Percentiles rank a stretch among this genome's conserved stretches.
Conservation (phyloP, 1,140 invertebrate species). For the Stratiolaelaps scimitus region DNA sequence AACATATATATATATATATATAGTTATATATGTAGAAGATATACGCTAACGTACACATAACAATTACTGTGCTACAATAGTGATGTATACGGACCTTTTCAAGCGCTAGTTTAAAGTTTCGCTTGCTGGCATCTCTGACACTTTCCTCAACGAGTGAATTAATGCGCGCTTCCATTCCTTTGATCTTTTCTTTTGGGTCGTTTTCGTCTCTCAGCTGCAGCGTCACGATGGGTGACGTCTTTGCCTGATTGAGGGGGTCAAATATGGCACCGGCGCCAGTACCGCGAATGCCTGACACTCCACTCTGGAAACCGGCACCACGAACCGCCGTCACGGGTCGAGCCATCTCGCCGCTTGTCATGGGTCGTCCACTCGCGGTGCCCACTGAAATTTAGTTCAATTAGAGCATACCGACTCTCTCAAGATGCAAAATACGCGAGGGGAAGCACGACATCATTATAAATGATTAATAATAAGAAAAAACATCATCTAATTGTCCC, state of each 20-base stretch:
- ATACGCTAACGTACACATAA: too few species aligned
- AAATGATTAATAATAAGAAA: too few species aligned
- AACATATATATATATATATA: too few species aligned
- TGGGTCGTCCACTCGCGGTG: constrained; percentile 32
- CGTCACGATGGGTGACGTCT: constrained; percentile 41
- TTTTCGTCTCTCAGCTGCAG: constrained; percentile 36
- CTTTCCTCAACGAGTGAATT: constrained; percentile 70
- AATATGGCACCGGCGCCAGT: constrained; percentile 42
- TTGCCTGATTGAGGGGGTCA: constrained; percentile 61
- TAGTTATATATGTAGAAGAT: too few species aligned
- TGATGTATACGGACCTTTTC: constrained; percentile 13
- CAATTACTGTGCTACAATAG: too few species aligned
- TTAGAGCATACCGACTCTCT: neutral
- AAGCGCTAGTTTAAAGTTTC: constrained; percentile 48
- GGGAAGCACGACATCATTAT: too few species aligned
- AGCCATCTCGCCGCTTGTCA: constrained; percentile 38
- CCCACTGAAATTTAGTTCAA: constrained; percentile 35
- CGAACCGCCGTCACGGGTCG: constrained; percentile 90
- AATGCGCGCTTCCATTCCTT: constrained; percentile 63
- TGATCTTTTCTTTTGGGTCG: constrained; percentile 71
- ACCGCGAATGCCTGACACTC: constrained; percentile 36
- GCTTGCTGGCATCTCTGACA: constrained; percentile 51
- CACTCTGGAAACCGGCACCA: constrained; percentile 81
- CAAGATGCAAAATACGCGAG: constrained; percentile 34
- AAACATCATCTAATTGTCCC: too few species aligned